Conservation (phyloP, 2,797 vertebrate species). For the Hapalemur alaotrensis region DNA sequence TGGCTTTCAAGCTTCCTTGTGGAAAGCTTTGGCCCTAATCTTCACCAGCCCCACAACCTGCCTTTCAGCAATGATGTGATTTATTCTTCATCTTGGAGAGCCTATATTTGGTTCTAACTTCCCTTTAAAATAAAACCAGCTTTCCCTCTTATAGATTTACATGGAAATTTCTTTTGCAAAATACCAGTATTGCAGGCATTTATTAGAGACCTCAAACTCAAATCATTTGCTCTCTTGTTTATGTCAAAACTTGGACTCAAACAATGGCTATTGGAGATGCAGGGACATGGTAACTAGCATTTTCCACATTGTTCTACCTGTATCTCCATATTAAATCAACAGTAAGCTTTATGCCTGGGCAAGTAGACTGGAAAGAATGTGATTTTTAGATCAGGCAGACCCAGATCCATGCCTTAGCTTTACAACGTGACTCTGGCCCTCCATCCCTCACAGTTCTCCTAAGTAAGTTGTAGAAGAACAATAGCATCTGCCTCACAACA, state of each 20-base stretch:
- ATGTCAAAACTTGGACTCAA: background rate
- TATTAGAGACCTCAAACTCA: background rate
- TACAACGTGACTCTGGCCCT: background rate
- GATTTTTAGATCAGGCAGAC: background rate
- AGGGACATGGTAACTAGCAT: background rate
- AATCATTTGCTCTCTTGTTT: background rate
- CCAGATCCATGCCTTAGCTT: background rate
- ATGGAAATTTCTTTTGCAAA: constrained; percentile 13
- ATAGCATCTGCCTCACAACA: background rate
- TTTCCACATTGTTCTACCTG: background rate
- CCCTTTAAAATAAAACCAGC: background rate
- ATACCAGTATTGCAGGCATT: background rate
- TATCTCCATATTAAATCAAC: background rate
- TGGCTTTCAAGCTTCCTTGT: background rate
- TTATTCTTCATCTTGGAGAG: background rate
- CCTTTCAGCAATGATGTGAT: background rate
- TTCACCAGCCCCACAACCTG: background rate
- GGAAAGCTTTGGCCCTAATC: background rate
- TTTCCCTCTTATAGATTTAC: background rate
- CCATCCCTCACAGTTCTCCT: background rate
- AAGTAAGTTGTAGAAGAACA: background rate
- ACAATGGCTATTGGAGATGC: background rate
- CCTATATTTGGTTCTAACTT: background rate
- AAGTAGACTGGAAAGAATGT: background rate
- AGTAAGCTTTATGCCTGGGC: background rate